Base-by-base conservation (phyloP, 2,113 vertebrate genomes). In the Silurus meridionalis region DNA sequence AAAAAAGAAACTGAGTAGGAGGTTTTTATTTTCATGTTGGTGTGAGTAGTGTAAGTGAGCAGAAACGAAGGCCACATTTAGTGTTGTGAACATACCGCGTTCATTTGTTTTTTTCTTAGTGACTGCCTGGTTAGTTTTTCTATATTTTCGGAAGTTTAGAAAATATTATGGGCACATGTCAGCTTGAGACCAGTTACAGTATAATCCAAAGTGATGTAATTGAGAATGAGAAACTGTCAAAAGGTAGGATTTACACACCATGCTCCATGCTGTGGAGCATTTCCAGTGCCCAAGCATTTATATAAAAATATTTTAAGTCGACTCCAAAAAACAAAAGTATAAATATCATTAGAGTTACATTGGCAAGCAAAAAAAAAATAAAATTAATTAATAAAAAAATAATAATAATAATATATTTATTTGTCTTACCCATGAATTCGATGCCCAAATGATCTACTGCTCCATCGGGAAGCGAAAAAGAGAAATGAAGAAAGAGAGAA, bases 381-480 rank as follows among this genome's bases (percentile, higher is more conserved):
- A 53, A 19, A 52, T 5, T 69, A 9, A 69, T 69, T n/a, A 15
- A 69, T 69, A 25, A 2, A 37, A 37, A 2, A 37, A 37, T 69
- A 14, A 69, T 69, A 74, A 21, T 21, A 50, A 50, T 5, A 37
- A 71, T 25, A 74, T 1, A 15, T 58, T 19, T 14, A 19, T 63
- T 74, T 87, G 71, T 84, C 91, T 92, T 89, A 92, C 91, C 91
- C 91, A 92, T 92, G 80, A 92, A 92, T 83, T 92, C 91, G 63
- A 92, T 92, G 48, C 91, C 91, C 88, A 92, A 87, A 86, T 91
- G 89, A 79, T 92, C 91, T 82, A 89, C 90, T 92, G 88, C 83
- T 89, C 86, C 88, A 81, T 53, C 52, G 37, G 82, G 82, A 89
- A 80, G 72, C 50, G 9, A 53, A 58, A 79, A 57, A 87, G 37